Conservation (phyloP, 2,888 invertebrate genomes). For the Biston stratarius region DNA sequence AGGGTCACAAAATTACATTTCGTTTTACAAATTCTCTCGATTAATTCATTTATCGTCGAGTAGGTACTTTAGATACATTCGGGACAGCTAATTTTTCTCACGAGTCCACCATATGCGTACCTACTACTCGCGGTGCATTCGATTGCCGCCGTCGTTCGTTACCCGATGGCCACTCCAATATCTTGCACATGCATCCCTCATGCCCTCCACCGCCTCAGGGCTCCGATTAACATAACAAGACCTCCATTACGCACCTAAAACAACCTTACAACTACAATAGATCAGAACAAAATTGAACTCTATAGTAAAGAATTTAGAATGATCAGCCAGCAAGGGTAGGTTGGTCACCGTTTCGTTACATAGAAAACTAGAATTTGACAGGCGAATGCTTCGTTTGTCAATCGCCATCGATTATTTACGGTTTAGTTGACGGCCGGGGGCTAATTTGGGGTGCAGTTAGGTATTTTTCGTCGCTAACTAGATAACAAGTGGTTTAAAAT, state of each 20-base stretch:
- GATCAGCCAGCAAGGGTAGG: not conserved
- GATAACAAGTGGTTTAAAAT: constrained; percentile 87
- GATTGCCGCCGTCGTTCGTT: constrained; percentile 54
- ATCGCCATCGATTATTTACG: constrained; percentile 83
- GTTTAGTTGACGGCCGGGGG: constrained; percentile 77
- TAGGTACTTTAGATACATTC: not conserved
- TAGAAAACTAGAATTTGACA: constrained; percentile 82
- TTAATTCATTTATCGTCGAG: not conserved
- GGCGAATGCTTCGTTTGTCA: constrained; percentile 85
- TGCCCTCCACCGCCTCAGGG: constrained; percentile 65
- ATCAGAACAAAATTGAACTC: constrained; percentile 1
- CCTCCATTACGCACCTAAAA: constrained; percentile 74
- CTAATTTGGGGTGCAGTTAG: constrained; percentile 78
- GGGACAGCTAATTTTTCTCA: constrained; percentile 26
- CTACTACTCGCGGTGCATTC: constrained; percentile 33
- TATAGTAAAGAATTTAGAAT: constrained; percentile 6
- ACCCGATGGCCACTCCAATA: constrained; percentile 66
- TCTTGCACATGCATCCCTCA: constrained; percentile 66
- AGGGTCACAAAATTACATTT: not conserved
- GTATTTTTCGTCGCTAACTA: constrained; percentile 85
- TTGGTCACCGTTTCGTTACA: constrained; percentile 37
- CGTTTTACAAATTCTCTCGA: not conserved
- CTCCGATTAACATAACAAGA: constrained; percentile 84
- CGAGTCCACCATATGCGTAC: constrained; percentile 26
- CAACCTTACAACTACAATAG: constrained; percentile 1